phyloP scores from a whole-genome alignment of 2,113 vertebrate species.

The Dromiciops gliroides region DNA sequence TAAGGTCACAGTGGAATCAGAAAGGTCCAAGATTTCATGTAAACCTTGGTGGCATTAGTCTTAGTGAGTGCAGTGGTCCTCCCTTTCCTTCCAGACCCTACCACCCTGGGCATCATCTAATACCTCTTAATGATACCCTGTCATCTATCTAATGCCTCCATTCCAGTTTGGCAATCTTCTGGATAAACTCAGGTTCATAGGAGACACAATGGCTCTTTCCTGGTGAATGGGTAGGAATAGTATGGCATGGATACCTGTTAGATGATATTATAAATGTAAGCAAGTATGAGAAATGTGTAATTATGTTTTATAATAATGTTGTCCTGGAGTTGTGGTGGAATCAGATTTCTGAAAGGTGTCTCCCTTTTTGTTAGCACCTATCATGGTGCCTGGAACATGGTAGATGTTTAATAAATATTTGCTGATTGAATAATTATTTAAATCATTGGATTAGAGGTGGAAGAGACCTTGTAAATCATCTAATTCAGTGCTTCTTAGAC shows the following conservation, averaged over 20 bases:
- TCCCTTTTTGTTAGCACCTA: not conserved
- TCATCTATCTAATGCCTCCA: not conserved
- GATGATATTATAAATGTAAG: constrained; percentile 36
- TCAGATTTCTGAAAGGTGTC: not conserved
- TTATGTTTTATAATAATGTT: not conserved
- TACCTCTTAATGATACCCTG: not conserved
- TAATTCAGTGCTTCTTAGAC: not conserved
- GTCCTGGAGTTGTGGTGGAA: not conserved
- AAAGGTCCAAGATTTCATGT: not conserved
- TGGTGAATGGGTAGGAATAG: not conserved
- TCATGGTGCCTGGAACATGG: not conserved
- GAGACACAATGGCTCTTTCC: not conserved
- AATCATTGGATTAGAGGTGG: not conserved
- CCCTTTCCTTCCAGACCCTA: not conserved
- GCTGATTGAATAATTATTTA: not conserved
- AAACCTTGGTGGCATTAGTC: not conserved
- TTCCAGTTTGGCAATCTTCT: not conserved
- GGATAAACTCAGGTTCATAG: not conserved
- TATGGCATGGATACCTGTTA: not conserved
- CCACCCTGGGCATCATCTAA: not conserved
- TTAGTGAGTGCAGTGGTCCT: not conserved
- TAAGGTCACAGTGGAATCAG: not conserved
- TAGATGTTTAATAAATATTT: not conserved
- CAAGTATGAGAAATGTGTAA: not conserved
- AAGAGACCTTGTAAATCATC: too few relatives aligned